These are phyloP conservation scores for Nothobranchius furzeri DNA, from an alignment of 2,113 vertebrate genomes.

Conservation along the genomic window DNA sequence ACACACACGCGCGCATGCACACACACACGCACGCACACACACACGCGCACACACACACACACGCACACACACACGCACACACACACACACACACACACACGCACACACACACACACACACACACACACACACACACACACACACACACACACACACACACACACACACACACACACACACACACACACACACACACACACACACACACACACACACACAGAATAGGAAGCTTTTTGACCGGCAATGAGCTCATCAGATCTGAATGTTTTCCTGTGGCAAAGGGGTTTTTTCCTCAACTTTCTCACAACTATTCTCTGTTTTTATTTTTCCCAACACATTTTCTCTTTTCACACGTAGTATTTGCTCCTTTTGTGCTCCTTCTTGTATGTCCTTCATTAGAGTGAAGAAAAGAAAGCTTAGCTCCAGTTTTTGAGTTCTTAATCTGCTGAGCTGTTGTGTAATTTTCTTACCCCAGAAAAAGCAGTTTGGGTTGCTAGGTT, in stretches of 20 bases:
- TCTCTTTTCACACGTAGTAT: slow-evolving; percentile 11
- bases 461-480: slow-evolving; percentile 25
- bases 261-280: slow-evolving; percentile 68
- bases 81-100: not conserved
- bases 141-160: slow-evolving; percentile 1
- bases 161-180: slow-evolving; percentile 29
- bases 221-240: slow-evolving; percentile 55
- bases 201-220: slow-evolving; percentile 15
- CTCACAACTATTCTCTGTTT: slow-evolving; percentile 39
- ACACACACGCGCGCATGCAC: too few relatives aligned
- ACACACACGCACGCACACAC: slow-evolving; percentile 17
- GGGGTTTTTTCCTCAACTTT: slow-evolving; percentile 53
- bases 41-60: slow-evolving; percentile 39
- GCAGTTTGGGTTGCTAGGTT: slow-evolving; percentile 48
- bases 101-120: slow-evolving; percentile 1
- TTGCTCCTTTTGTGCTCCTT: slow-evolving; percentile 8
- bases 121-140: slow-evolving; percentile 1
- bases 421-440: slow-evolving; percentile 40
- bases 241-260: slow-evolving; percentile 73
- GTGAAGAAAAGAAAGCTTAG: slow-evolving; percentile 27
- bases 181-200: slow-evolving; percentile 26
- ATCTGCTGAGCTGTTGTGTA: slow-evolving; percentile 34
- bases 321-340: slow-evolving; percentile 25
- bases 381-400: slow-evolving; percentile 14
- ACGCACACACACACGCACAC: slow-evolving; percentile 12